These are phyloP conservation scores for Anniella stebbinsi DNA, from an alignment of 2,797 vertebrate species.

Conservation along the genomic window DNA sequence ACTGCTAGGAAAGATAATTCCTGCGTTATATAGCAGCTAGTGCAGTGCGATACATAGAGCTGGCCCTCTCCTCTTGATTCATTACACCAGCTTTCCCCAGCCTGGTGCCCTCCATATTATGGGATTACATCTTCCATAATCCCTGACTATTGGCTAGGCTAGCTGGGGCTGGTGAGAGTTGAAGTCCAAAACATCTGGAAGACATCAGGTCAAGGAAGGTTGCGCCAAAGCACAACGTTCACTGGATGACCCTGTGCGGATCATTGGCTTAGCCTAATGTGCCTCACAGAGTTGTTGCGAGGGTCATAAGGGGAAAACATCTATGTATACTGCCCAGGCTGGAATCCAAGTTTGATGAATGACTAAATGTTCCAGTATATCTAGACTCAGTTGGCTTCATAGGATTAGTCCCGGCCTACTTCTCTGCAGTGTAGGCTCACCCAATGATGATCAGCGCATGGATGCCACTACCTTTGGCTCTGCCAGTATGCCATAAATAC, in stretches of 20 bases:
- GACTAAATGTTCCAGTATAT: neutral
- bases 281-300: neutral
- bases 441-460: neutral
- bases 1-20: neutral
- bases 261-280: neutral
- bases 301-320: neutral
- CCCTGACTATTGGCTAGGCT: neutral
- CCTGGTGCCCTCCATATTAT: neutral
- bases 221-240: neutral
- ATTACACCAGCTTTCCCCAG: neutral
- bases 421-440: neutral
- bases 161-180: neutral
- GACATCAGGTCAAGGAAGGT: neutral
- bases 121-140: neutral
- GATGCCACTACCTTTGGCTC: neutral
- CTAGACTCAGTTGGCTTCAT: neutral
- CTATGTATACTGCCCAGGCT: neutral
- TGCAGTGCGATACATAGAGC: neutral
- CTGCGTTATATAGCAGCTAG: neutral
- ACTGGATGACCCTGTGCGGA: neutral
- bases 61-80: neutral
- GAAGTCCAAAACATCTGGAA: neutral
- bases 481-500: neutral
- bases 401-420: neutral
- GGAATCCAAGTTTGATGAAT: neutral